phyloP scores from a whole-genome alignment of 2,797 vertebrate species.

The Xenopus petersii region DNA sequence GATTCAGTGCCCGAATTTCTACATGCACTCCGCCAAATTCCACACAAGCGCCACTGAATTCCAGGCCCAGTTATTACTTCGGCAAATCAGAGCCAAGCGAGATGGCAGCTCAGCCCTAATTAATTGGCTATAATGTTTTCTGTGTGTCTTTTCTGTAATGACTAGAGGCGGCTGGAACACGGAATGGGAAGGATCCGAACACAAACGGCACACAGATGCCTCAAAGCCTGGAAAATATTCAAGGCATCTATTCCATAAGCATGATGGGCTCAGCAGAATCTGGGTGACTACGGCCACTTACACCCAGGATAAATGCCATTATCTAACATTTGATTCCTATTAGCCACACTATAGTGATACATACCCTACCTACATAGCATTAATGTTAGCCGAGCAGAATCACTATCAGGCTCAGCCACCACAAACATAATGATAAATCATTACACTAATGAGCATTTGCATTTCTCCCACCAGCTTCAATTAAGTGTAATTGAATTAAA shows the following conservation, averaged over 20 bases:
- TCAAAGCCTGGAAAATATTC: no score
- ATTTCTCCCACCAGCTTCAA: neutral
- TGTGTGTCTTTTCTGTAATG: slow-evolving; percentile 13
- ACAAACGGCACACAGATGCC: no score
- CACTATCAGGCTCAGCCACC: neutral
- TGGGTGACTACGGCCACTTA: no score
- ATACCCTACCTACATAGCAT: no score
- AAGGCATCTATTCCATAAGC: no score
- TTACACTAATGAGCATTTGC: neutral
- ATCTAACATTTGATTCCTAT: no score
- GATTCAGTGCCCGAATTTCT: slow-evolving; percentile 14
- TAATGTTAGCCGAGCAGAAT: no score
- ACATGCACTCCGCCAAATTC: slow-evolving; percentile 17
- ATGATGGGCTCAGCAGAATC: no score
- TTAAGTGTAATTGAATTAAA: slow-evolving; percentile 23
- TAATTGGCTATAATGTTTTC: slow-evolving; percentile 24
- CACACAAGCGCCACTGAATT: slow-evolving; percentile 11
- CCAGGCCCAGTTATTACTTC: slow-evolving; percentile 32
- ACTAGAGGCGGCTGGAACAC: neutral
- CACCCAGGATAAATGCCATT: no score
- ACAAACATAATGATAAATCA: neutral
- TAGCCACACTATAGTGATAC: no score
- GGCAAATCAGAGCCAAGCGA: slow-evolving; percentile 22
- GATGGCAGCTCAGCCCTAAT: slow-evolving; percentile 25
- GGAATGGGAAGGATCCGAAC: no score